phyloP scores from a whole-genome alignment of 2,113 vertebrate species.

The Isurus oxyrinchus region DNA sequence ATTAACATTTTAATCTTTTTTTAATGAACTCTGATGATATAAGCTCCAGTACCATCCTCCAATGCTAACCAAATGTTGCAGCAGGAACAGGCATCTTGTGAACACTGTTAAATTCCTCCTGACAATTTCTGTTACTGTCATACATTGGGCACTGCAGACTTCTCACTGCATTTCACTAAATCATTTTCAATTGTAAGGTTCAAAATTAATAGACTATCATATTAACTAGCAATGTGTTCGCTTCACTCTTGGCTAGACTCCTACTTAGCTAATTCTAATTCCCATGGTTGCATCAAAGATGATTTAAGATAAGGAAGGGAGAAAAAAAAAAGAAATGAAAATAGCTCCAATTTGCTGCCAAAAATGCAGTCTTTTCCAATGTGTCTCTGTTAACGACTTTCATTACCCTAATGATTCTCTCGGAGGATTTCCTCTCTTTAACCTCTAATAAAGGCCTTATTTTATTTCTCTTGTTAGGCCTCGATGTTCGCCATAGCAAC shows the following conservation, averaged over 20 bases:
- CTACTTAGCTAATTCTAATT: constrained; percentile 1
- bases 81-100: not conserved
- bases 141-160: not conserved
- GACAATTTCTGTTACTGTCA: constrained; percentile 5
- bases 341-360: not conserved
- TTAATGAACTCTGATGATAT: not conserved
- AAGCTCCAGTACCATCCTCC: not conserved
- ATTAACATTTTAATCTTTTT: not conserved
- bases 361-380: not conserved
- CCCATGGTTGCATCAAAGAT: constrained; percentile 2
- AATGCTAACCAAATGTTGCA: not conserved
- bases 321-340: not conserved
- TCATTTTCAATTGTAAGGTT: constrained; percentile 12
- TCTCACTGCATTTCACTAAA: not conserved
- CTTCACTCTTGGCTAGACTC: not conserved
- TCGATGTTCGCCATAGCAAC: not conserved
- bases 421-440: constrained; percentile 9
- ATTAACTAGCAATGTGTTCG: constrained; percentile 24
- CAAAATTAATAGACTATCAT: constrained; percentile 33
- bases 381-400: constrained; percentile 18
- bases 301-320: constrained; percentile 27
- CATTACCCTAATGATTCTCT: constrained; percentile 12
- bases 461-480: not conserved
- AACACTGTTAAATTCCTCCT: not conserved
- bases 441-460: not conserved